Evolutionary conservation across 1,140 invertebrate species (phyloP), one percentile per base, ranked within the genome.

Genomic region (Micrasema longulum): DNA sequence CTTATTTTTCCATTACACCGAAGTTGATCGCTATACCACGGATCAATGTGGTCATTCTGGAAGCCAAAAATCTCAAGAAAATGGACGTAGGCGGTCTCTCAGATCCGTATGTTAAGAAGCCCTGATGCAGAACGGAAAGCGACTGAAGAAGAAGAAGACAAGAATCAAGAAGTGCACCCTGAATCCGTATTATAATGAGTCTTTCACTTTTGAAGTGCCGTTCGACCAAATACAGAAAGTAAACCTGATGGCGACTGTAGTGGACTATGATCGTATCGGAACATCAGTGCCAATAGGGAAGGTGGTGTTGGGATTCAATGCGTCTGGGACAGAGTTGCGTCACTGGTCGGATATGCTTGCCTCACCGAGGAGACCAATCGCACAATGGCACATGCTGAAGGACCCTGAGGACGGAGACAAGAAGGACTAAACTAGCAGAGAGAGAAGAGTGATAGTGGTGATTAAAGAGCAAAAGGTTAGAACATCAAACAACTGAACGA

Each of bases 181-280:
- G 85, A 99, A 99, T 90, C 26, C 98, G 77, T 99, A 99, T 90
- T 99, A 99, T 91, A 99, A 99, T 91, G 98, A 99, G 91, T 99
- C 98, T 79, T 99, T 99, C 89, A 97, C 97, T 83, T 99, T 99
- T 90, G 98, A 99, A 91, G 97, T 99, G 88, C 98, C 98, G 81
- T 99, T 99, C 89, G 98, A 99, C 90, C 98, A 99, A 89, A 99
- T 99, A 88, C 97, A 99, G 94, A 99, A 99, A 96, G 97, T 99
- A 76, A 94, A 97, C 85, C 89, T 99, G 86, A 91, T 96, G 80
- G 94, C 99, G 77, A 99, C 98, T 57, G 98, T 99, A 77, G 97
- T 99, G 81, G 98, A 99, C 86, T 99, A 99, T 85, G 98, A 99
- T 89, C 94, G 98, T 83, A 99, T 99, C 84, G 98, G 98, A 52